Evolutionary conservation across 1,140 invertebrate species (phyloP), one percentile per base, ranked within the genome.

Genomic region (Atta texana): DNA sequence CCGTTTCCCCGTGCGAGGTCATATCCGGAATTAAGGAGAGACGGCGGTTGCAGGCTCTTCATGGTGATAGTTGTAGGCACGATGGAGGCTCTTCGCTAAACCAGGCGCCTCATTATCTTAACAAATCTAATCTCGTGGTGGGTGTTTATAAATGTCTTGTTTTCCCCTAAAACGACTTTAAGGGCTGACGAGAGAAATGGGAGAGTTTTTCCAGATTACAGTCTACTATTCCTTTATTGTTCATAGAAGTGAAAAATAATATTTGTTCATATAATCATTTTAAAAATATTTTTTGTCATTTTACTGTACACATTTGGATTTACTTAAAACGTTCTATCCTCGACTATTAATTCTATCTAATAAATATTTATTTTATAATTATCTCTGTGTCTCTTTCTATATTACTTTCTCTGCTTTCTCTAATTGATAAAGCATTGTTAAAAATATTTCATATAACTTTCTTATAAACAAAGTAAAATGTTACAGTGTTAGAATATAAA

Each of bases 81-180:
- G 57, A 82, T 53, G 57, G 55, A 85, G 34, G 31, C 74, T 63
- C 87, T 81, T 31, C 90, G 93, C 92, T 93, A 93, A 94, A 92
- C 91, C 92, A 87, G 86, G 92, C 90, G 89, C 90, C 91, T 93
- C 94, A 95, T 95, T 95, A 95, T 95, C 95, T 94, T 95, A 95
- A 95, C 95, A 95, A 95, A 95, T 95, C 95, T 95, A 95, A 95
- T 95, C 94, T 95, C 92, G 92, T 90, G 92, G 92, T 95, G 92
- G 94, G 92, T 95, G 94, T 95, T 95, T 95, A 95, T 95, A 95
- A 95, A 95, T 95, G 94, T 95, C 94, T 95, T 95, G 94, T 95
- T 95, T 95, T 94, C 94, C 91, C 80, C 90, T 78, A 89, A 90
- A 94, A 93, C 90, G 69, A 87, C 88, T 80, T 10, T 34, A 51